Evolutionary conservation across 2,888 invertebrate genomes (phyloP), one percentile per base, ranked within the genome.

Genomic region (Pimpla rufipes): DNA sequence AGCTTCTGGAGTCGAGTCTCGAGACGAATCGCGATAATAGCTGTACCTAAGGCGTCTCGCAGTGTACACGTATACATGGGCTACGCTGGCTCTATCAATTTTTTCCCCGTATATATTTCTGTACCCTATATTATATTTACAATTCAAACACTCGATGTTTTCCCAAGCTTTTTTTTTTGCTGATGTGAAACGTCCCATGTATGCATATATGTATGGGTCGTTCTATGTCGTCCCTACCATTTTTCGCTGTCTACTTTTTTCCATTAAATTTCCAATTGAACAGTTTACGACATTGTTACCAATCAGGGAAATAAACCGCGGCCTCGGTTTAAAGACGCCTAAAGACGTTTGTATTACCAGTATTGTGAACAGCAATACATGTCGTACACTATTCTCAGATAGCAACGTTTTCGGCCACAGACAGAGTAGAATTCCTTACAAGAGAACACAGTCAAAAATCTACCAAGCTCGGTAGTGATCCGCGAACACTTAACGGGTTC

Each of bases 11-110:
- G 74, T 75, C 79, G 79, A 66, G 83, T 75, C 75, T 71, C 71
- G 71, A 76, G 83, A 79, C 83, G 83, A 79, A 83, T 79, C 83
- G 57, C 75, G 71, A 75, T 76, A 66, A 75, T 82, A 70, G 79
- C 78, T 62, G 68, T 74, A 78, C 67, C 74, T 64, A 23, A 50
- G 70, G 29, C 29, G 47, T 21, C 55, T 70, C 50, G 29, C n/a
- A 23, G 55, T n/a, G 16, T 57, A 59, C 23, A 70, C 68, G 59
- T 59, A 73, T 37, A 52, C 21, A 57, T 35, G 10, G 11, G 7
- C 55, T 10, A 52, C 16, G 50, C 42, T 47, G 47, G 5, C n/a
- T 47, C 47, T n/a, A 47, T n/a, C n/a, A 10, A n/a, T 42, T 42
- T 42, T 42, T 42, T 42, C 29, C n/a, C 45, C n/a, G 45, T n/a